These are phyloP conservation scores for Hydractinia symbiolongicarpus DNA, from an alignment of 30 jellyfish, hydroid and myxozoan genomes.

Conservation along the genomic window DNA sequence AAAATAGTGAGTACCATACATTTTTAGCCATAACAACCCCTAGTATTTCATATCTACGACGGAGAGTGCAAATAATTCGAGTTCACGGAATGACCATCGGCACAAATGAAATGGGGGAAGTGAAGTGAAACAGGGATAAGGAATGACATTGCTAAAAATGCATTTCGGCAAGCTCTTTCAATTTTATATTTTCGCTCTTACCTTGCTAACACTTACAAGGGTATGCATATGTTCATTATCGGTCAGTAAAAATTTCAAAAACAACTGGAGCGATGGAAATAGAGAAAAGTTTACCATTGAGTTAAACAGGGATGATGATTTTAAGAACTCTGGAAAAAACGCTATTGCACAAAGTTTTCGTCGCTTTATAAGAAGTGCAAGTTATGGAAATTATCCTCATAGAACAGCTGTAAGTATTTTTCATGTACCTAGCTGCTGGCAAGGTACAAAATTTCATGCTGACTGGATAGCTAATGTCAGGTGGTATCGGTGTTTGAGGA, in stretches of 20 bases:
- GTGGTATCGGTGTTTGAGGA: not conserved
- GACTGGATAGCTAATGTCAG: not conserved
- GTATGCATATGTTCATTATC: not conserved
- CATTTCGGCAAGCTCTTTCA: no score
- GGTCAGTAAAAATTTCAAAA: not conserved
- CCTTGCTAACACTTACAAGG: no score
- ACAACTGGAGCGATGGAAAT: slow-evolving; percentile 3
- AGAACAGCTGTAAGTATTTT: not conserved
- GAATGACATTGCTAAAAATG: no score
- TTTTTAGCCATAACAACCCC: no score
- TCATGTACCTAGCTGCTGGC: not conserved
- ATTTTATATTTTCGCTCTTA: no score
- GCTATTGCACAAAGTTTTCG: slow-evolving; percentile 7
- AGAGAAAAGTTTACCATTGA: slow-evolving; percentile 10
- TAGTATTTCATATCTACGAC: no score
- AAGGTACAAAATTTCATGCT: not conserved
- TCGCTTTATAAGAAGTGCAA: not conserved
- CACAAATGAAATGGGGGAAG: no score
- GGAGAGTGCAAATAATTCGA: no score
- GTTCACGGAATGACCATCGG: no score
- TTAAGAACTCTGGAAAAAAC: not conserved
- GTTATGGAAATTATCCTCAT: not conserved
- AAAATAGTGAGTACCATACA: no score
- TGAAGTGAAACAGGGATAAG: no score
- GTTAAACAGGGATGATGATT: not conserved